Conservation (phyloP, 2,797 vertebrate species). For the Xerus rutilus region DNA sequence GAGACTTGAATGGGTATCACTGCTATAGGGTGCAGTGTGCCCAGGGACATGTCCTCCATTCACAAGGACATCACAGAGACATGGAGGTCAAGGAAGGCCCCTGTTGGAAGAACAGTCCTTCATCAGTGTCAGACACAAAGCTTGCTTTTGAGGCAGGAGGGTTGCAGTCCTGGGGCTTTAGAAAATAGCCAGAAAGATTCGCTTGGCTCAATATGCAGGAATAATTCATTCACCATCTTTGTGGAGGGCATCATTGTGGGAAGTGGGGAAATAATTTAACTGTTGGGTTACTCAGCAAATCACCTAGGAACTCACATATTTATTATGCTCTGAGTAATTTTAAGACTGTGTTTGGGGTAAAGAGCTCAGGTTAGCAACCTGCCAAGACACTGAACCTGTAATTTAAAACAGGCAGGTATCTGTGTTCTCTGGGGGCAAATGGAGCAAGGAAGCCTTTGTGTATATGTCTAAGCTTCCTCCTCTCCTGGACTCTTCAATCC, state of each 20-base stretch:
- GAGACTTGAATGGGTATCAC: too few species aligned
- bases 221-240: background rate
- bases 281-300: conserved; percentile 11
- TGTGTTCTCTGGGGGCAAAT: conserved; percentile 50
- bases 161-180: background rate
- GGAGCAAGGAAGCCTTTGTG: background rate
- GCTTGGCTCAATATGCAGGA: background rate
- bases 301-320: conserved; percentile 32
- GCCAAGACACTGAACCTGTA: conserved; percentile 52
- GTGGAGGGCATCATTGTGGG: background rate
- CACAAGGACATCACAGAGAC: background rate
- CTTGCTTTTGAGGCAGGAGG: background rate
- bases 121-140: background rate
- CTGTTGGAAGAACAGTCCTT: background rate
- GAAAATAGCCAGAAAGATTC: background rate
- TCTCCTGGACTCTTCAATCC: background rate
- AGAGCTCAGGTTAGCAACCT: conserved; percentile 66
- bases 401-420: conserved; percentile 61
- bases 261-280: conserved; percentile 41
- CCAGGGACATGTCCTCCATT: background rate
- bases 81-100: background rate
- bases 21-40: fast-evolving
- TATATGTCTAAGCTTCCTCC: background rate
- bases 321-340: conserved; percentile 61
- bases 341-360: conserved; percentile 60